Conservation (phyloP, 2,113 vertebrate genomes). For the Fregetta grallaria region DNA sequence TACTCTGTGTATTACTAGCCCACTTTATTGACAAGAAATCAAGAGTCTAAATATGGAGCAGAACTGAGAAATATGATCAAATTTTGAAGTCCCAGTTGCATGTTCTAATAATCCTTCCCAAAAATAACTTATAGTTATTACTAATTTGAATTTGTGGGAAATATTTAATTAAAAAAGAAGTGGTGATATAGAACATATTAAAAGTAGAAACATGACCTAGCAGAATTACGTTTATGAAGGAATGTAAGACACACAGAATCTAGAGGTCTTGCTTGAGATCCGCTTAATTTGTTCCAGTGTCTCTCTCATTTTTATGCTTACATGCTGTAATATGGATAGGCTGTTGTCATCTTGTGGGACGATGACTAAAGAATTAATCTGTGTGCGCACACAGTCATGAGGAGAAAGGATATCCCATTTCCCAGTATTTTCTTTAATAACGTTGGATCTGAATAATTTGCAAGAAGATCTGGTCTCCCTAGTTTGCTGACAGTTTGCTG, state of each 20-base stretch:
- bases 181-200: background rate
- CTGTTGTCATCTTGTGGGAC: background rate
- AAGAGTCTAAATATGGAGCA: background rate
- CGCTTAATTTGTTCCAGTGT: background rate
- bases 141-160: background rate
- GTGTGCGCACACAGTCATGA: background rate
- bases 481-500: background rate
- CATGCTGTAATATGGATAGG: background rate
- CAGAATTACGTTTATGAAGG: background rate
- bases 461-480: background rate
- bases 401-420: background rate
- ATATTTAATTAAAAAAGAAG: background rate
- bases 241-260: background rate
- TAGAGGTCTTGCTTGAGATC: background rate
- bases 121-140: background rate
- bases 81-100: background rate
- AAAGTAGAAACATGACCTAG: conserved; percentile 16
- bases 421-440: background rate
- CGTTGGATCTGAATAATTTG: background rate
- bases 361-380: background rate
- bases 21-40: background rate
- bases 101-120: background rate
- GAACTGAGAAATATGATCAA: background rate
- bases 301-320: background rate
- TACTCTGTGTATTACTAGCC: background rate